phyloP scores from a whole-genome alignment of 2,888 invertebrate species.

The Sicus ferrugineus region DNA sequence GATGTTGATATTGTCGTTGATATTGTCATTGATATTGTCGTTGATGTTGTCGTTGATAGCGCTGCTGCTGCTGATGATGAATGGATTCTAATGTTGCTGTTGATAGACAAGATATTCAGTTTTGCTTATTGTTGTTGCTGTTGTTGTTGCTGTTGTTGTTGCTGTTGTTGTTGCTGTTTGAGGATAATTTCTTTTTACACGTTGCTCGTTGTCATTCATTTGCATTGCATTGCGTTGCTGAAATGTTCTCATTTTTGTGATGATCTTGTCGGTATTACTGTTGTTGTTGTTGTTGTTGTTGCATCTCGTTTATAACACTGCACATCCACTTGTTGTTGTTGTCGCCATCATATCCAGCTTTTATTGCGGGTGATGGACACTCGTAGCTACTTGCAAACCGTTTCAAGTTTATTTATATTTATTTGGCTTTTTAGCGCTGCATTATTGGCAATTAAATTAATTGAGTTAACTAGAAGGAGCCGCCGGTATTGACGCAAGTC shows the following conservation, averaged over 20 bases:
- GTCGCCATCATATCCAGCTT: not conserved
- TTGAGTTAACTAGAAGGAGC: constrained; percentile 14
- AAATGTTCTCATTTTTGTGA: no score
- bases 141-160: not conserved
- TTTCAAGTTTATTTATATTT: constrained; percentile 29
- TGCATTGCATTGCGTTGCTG: no score
- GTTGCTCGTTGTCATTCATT: no score
- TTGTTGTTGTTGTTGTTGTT: constrained; percentile 10
- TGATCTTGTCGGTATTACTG: not conserved
- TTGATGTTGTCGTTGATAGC: not conserved
- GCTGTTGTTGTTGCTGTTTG: constrained; percentile 7
- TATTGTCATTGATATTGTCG: constrained; percentile 20
- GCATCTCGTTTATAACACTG: constrained; percentile 3
- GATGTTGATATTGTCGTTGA: constrained; percentile 6
- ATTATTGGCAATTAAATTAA: constrained; percentile 18
- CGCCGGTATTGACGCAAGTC: not conserved
- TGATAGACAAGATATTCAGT: not conserved
- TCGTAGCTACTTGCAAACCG: not conserved
- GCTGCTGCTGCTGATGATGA: constrained; percentile 3
- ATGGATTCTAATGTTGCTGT: constrained; percentile 5
- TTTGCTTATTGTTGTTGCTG: not conserved
- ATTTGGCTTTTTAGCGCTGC: constrained; percentile 13
- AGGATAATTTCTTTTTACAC: constrained; percentile 6
- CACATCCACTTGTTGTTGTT: not conserved
- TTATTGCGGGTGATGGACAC: not conserved